Conservation (phyloP, 1,140 invertebrate genomes). For the Lordiphosa mommai region DNA sequence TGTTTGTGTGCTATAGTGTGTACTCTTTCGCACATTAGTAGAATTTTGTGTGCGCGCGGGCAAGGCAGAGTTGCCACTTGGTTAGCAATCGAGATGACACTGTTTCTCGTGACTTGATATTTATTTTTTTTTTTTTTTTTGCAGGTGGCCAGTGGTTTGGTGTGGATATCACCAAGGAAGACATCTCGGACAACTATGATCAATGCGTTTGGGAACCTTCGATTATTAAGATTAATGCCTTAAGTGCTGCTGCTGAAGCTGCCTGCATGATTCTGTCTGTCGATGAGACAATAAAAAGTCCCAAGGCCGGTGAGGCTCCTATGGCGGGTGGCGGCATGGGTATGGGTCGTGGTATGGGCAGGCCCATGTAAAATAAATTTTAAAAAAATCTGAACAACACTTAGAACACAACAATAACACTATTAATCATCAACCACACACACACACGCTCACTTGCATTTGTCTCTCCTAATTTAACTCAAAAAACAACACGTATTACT, state of each 20-base stretch:
- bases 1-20: slow-evolving; percentile 31
- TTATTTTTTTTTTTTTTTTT: slow-evolving; percentile 33
- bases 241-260: slow-evolving; percentile 97
- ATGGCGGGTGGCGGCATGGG: slow-evolving; percentile 81
- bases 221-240: slow-evolving; percentile 97
- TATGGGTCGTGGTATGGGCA: slow-evolving; percentile 86
- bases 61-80: slow-evolving; percentile 36
- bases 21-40: slow-evolving; percentile 52
- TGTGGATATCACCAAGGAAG: slow-evolving; percentile 96
- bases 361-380: slow-evolving; percentile 82
- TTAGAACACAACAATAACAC: slow-evolving; percentile 15
- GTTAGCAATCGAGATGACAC: not conserved
- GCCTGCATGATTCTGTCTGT: slow-evolving; percentile 97
- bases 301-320: slow-evolving; percentile 84
- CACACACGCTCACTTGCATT: slow-evolving; percentile 45
- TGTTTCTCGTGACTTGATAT: not conserved
- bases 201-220: slow-evolving; percentile 99
- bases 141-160: slow-evolving; percentile 92
- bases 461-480: slow-evolving; percentile 55
- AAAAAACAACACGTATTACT: slow-evolving; percentile 61
- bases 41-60: slow-evolving; percentile 34
- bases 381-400: slow-evolving; percentile 18
- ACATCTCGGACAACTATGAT: slow-evolving; percentile 96
- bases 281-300: slow-evolving; percentile 98
- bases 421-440: slow-evolving; percentile 33